Evolutionary conservation across 2,888 invertebrate species (phyloP).

Genomic region (Netelia virgata): DNA sequence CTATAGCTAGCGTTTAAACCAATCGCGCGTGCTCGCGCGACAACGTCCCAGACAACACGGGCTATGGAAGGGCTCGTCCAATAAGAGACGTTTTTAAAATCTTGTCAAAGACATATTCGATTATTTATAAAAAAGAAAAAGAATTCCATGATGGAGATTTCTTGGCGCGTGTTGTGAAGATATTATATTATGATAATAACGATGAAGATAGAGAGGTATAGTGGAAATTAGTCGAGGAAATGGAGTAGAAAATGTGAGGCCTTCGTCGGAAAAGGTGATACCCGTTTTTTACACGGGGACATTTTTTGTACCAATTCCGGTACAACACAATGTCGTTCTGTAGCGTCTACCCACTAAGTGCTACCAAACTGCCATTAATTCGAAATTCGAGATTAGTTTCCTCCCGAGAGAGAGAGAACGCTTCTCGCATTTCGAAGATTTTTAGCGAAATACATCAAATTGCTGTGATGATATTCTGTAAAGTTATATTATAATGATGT

Average conservation of each 20-base stretch:
- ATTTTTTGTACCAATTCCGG: constrained; percentile 6
- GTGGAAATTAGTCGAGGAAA: constrained; percentile 5
- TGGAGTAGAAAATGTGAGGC: constrained; percentile 11
- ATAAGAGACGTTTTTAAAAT: constrained; percentile 66
- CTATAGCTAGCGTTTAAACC: constrained; percentile 31
- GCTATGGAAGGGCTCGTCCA: constrained; percentile 77
- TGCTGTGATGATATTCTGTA: constrained; percentile 80
- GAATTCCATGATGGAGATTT: constrained; percentile 39
- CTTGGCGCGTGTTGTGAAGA: constrained; percentile 61
- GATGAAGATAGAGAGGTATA: constrained; percentile 66
- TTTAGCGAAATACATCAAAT: constrained; percentile 78
- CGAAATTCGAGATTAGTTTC: constrained; percentile 24
- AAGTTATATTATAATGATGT: constrained; percentile 74
- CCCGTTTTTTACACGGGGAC: not conserved
- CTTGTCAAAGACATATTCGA: constrained; percentile 70
- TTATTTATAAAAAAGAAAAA: constrained; percentile 43
- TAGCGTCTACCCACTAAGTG: constrained; percentile 71
- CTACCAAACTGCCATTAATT: constrained; percentile 75
- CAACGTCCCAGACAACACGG: constrained; percentile 75
- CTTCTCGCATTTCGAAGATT: constrained; percentile 16
- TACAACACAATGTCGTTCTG: constrained; percentile 63
- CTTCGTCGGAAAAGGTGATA: constrained; percentile 21
- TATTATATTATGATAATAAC: constrained; percentile 77
- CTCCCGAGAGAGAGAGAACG: constrained; percentile 8
- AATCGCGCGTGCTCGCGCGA: constrained; percentile 3